Evolutionary conservation across 1,140 invertebrate genomes (phyloP), one percentile per base, ranked within the genome.

Genomic region (Leptonema lineaticorne): DNA sequence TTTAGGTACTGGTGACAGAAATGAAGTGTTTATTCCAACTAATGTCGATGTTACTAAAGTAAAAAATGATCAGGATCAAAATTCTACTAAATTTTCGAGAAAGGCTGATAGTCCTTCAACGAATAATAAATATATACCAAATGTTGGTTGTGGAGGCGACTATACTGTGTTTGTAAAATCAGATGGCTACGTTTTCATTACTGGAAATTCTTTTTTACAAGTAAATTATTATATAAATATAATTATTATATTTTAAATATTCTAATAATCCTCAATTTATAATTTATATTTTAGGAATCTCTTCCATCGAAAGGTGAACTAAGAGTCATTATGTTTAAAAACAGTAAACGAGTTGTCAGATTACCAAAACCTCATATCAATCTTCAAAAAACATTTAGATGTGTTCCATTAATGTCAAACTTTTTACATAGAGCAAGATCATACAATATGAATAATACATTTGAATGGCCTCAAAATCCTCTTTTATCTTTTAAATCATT

Each of bases 111-210:
- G 41, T 20, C 37, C 27, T 48, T 30, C 20, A 2, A 57, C 9
- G 9, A 66, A 66, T 57, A 57, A 56, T 33, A 37, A 30, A 30
- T 57, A 33, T 11, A 7, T 33, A 14, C 30, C 63, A 2, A 57
- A 84, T 71, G 79, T 89, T 63, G 81, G 79, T 30, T 89, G 89
- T 75, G 90, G 90, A 22, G 85, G 85, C 62, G 89, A 91, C 75
- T 91, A 86, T 74, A 90, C 88, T n/a, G 78, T 91, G 68, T 87
- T 86, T 1, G 78, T 90, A 58, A 86, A 88, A 75, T 74, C 77
- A 50, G 79, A 81, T 60, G 81, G 83, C 22, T 81, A 82, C 74
- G 73, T 89, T 8, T 85, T 84, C 78, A 85, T 84, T 6, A 89
- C 87, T 85, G 86, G 90, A 74, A 85, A 86, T 77, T 87, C 68